phyloP scores from a whole-genome alignment of 2,797 vertebrate genomes.

The Botia almorhae region DNA sequence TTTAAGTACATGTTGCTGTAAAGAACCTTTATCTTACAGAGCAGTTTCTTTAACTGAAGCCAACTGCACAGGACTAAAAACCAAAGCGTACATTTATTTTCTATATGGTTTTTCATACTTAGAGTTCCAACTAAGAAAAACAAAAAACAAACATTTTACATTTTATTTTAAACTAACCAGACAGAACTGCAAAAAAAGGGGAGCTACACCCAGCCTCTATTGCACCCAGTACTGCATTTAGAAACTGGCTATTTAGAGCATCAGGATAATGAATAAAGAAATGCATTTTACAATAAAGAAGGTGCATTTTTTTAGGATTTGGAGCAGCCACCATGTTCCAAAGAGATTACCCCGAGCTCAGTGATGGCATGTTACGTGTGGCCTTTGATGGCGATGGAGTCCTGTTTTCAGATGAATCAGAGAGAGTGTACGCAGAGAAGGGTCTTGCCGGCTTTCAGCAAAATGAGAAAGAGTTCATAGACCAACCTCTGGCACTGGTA shows the following conservation, averaged over 20 bases:
- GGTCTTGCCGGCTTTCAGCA: constrained; percentile 85
- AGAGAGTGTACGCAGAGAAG: constrained; percentile 82
- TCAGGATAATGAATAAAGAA: neutral
- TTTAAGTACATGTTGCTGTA: neutral
- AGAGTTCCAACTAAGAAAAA: too few relatives aligned
- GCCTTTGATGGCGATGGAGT: constrained; percentile 93
- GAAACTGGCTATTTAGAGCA: neutral
- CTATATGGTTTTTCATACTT: too few relatives aligned
- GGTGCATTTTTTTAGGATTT: constrained; percentile 75
- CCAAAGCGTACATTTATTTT: too few relatives aligned
- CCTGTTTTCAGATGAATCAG: constrained; percentile 91
- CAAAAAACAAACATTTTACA: too few relatives aligned
- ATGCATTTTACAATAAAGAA: neutral
- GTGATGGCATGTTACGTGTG: constrained; percentile 85
- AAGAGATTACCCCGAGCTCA: constrained; percentile 69
- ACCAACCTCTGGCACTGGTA: constrained; percentile 84
- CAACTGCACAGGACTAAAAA: too few relatives aligned
- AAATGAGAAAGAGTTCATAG: constrained; percentile 83
- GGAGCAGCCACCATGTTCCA: constrained; percentile 90
- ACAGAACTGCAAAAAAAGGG: neutral
- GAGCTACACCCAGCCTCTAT: neutral
- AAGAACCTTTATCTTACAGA: neutral
- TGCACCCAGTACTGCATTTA: neutral
- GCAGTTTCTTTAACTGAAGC: too few relatives aligned
- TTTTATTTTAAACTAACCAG: neutral